Evolutionary conservation across 2,797 vertebrate genomes (phyloP), one percentile per base, ranked within the genome.

Genomic region (Hemibagrus guttatus): DNA sequence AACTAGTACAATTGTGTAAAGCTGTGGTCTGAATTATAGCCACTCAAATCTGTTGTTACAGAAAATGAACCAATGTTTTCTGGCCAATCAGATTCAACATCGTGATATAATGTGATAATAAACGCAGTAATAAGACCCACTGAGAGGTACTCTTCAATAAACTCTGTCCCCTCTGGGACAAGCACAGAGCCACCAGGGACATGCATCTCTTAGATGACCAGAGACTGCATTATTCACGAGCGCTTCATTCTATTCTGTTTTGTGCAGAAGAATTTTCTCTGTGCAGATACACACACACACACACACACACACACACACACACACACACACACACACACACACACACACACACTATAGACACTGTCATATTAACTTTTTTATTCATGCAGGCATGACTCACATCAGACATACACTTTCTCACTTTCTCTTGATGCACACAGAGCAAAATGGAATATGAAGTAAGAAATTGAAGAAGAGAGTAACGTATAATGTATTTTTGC

Each of bases 131-230:
- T 59, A 46, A 69, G 39, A 49, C 21, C 19, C 23, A 75, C 81
- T 87, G 58, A 85, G 78, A 17, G 31, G 1, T 75, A 31, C 28
- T 63, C 28, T 85, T 52, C 61, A 35, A 61, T 35, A 75, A 66
- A n/a, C 56, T 35, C 61, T 19, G 5, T 84, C 74, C 58, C 19
- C 46, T 46, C 1, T 69, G 56, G 59, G 74, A 82, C 58, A 81
- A 54, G 39, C 21, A 49, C 49, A 9, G 39, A 56, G 31, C 31
- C 75, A 74, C 68, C 31, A 75, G 88, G 28, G 85, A 87, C 59
- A 56, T 54, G 14, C 75, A 14, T 2, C 8, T 76, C 63, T 79
- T 58, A 83, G 81, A 82, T 89, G 88, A 88, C 88, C 87, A n/a
- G 58, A 75, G 68, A 71, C 26, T 85, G 54, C 63, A 66, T 56